Percentiles rank a stretch among this genome's conserved stretches.
Evolutionary conservation across 2,113 vertebrate species (phyloP).

Genomic region (Mobula birostris): DNA sequence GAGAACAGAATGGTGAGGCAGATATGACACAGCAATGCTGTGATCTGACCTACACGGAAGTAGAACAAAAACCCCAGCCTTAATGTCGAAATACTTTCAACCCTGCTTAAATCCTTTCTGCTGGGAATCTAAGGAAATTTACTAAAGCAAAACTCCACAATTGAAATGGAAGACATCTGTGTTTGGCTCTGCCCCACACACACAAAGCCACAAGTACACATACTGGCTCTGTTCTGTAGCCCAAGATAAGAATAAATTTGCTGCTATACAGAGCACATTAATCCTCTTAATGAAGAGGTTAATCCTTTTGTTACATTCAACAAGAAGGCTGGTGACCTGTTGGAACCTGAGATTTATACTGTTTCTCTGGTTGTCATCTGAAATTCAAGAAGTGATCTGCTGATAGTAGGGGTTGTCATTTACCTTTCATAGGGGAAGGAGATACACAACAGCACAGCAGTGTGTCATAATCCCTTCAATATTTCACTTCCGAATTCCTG

Average conservation of each 20-base stretch:
- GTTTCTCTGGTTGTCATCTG: neutral
- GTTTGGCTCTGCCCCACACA: neutral
- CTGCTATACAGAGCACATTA: neutral
- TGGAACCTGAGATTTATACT: neutral
- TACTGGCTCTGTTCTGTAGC: neutral
- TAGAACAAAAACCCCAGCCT: neutral
- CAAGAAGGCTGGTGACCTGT: neutral
- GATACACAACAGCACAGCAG: neutral
- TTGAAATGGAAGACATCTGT: slow-evolving; percentile 18
- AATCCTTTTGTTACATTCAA: slow-evolving; percentile 16
- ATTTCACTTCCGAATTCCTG: neutral
- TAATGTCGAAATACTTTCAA: neutral
- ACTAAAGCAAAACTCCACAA: slow-evolving; percentile 28
- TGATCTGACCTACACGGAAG: neutral
- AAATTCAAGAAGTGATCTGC: neutral
- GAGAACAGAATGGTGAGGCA: neutral
- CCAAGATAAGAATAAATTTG: slow-evolving; percentile 23
- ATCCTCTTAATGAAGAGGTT: slow-evolving; percentile 18
- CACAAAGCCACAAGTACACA: neutral
- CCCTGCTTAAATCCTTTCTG: neutral
- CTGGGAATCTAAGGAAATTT: slow-evolving; percentile 1
- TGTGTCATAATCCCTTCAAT: neutral
- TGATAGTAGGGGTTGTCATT: neutral
- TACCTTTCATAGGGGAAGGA: neutral
- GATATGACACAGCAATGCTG: neutral